Evolutionary conservation across 2,113 vertebrate genomes (phyloP).

Genomic region (Saccopteryx bilineata): DNA sequence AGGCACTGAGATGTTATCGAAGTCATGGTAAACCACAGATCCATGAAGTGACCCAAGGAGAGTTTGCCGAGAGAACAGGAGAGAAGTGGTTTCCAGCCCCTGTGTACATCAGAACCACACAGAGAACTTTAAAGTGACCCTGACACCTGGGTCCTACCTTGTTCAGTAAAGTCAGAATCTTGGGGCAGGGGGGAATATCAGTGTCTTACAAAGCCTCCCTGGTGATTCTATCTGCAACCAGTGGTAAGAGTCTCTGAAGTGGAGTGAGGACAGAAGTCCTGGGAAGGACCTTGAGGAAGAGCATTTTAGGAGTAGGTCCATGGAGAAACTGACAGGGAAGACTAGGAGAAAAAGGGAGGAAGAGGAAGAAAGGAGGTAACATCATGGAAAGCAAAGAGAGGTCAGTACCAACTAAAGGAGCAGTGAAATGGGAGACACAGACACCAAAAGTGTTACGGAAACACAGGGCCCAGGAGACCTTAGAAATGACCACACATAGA

Average conservation of each 20-base stretch:
- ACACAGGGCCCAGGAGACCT: neutral
- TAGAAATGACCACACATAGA: neutral
- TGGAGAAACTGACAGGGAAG: neutral
- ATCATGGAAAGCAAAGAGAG: neutral
- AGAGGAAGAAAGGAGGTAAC: neutral
- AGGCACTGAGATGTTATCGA: neutral
- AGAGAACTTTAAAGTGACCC: neutral
- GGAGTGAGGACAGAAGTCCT: neutral
- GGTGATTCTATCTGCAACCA: neutral
- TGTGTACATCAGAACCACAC: neutral
- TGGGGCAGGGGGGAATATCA: neutral
- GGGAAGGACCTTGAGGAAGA: neutral
- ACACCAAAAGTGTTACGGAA: neutral
- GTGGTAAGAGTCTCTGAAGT: neutral
- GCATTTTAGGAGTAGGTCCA: too few species aligned
- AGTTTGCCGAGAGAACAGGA: neutral
- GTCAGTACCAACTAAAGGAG: fast-evolving
- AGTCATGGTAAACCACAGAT: neutral
- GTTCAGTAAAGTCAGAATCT: neutral
- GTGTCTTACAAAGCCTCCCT: neutral
- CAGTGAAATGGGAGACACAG: too few species aligned
- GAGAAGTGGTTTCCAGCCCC: neutral
- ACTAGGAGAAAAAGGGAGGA: neutral
- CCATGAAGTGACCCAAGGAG: neutral
- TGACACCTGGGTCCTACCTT: neutral